Evolutionary conservation across 1,140 invertebrate genomes (phyloP), one percentile per base, ranked within the genome.

Genomic region (Potamilus streckersoni): DNA sequence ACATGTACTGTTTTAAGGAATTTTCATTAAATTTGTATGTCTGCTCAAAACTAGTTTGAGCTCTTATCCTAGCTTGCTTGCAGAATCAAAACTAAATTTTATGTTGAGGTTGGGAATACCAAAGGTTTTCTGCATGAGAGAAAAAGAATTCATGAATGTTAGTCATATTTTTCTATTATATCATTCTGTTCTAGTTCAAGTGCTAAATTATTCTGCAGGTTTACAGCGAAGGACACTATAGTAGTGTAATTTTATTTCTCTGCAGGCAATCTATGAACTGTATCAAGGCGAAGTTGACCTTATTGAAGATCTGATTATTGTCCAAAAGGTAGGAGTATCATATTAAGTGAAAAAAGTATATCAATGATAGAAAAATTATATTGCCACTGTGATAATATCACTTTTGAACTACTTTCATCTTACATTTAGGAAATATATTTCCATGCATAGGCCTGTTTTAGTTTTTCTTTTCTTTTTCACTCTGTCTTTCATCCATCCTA

Each of bases 231-330:
- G 61, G 57, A 20, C 49, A n/a, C n/a, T 79, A 49, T 73, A 60
- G 20, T 6, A 69, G 14, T 64, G 16, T 55, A 57, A 61, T 27
- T 56, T 27, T 69, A 23, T 78, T 69, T 77, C 4, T 62, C 80
- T 81, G 12, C 71, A 89, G 87, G 87, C 89, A 14, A 90, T 92
- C 73, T 92, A 91, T 83, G 92, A 92, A 76, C 79, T 92, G 55
- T 92, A 90, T 81, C 90, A 91, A 76, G 91, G 92, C 57, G 92
- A 92, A 87, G 87, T 90, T 82, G 90, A 92, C 62, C 79, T 92
- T 8, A 82, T 92, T n/a, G 89, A 91, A 74, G 92, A 92, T 79
- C 83, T 92, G 0, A 83, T 79, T 59, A 82, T 90, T 73, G 86
- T 92, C 0, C 89, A 89, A 84, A 88, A 86, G 81, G 88, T 89